Percentiles rank a stretch among this genome's conserved stretches.
phyloP scores from a whole-genome alignment of 2,113 vertebrate species.

The Stigmatopora argus region DNA sequence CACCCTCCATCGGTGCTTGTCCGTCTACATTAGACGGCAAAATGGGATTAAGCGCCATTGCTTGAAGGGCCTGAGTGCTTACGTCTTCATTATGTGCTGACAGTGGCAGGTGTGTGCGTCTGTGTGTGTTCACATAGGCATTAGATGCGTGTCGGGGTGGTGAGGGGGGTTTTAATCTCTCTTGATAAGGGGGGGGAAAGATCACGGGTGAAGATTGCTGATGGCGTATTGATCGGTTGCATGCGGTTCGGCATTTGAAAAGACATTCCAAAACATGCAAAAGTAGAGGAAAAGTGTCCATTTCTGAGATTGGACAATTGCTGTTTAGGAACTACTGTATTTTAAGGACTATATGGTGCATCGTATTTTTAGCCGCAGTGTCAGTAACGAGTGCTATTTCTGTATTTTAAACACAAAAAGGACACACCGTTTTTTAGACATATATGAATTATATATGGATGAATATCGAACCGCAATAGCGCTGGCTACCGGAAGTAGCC shows the following conservation, averaged over 20 bases:
- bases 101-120: conserved; percentile 54
- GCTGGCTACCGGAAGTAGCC: too few species aligned
- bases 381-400: too few species aligned
- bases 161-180: conserved; percentile 41
- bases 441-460: too few species aligned
- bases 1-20: conserved; percentile 49
- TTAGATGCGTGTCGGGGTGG: conserved; percentile 21
- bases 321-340: too few species aligned
- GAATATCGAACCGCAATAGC: too few species aligned
- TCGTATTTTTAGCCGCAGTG: too few species aligned
- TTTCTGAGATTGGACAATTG: too few species aligned
- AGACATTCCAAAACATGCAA: not conserved
- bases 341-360: too few species aligned
- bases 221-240: conserved; percentile 32
- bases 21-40: conserved; percentile 63
- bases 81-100: conserved; percentile 61
- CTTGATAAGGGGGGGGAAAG: conserved; percentile 39
- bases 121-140: conserved; percentile 39
- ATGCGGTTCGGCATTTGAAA: conserved; percentile 16
- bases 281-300: too few species aligned
- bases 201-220: conserved; percentile 51
- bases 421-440: too few species aligned
- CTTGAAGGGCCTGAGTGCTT: conserved; percentile 49
- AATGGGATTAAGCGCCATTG: conserved; percentile 58
- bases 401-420: too few species aligned